Evolutionary conservation across 2,113 vertebrate genomes (phyloP).

Genomic region (Phylloscopus trochiloides): DNA sequence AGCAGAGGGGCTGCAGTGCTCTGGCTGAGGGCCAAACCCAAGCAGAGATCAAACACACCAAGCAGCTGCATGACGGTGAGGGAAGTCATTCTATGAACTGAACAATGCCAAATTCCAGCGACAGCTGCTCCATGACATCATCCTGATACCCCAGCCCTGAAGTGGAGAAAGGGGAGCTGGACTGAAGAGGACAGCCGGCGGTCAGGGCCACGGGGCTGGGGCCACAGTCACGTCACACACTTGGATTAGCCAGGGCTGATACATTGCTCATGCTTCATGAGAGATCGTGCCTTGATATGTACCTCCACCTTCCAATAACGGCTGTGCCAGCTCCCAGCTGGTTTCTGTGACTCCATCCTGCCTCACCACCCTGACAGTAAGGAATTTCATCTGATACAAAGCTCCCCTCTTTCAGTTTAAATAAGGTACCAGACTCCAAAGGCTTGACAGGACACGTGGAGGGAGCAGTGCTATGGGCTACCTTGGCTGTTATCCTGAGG

Average conservation of each 20-base stretch:
- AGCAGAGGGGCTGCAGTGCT: not conserved
- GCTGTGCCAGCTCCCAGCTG: not conserved
- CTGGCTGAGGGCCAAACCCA: not conserved
- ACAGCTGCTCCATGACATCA: not conserved
- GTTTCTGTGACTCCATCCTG: not conserved
- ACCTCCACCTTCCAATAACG: not conserved
- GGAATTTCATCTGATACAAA: not conserved
- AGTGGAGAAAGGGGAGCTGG: not conserved
- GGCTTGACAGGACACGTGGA: not conserved
- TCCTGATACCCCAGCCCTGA: not conserved
- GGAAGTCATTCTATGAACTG: not conserved
- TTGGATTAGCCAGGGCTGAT: not conserved
- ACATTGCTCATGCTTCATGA: not conserved
- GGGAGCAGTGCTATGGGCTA: not conserved
- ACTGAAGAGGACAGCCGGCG: not conserved
- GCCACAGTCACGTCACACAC: not conserved
- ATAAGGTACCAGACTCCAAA: not conserved
- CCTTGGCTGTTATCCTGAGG: not conserved
- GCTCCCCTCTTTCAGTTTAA: not conserved
- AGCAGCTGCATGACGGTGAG: not conserved
- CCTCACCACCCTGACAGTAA: not conserved
- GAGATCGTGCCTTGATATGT: not conserved
- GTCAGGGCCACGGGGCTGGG: not conserved
- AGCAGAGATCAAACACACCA: not conserved
- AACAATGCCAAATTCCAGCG: not conserved